Percentiles rank a stretch among this genome's conserved stretches.
phyloP scores from a whole-genome alignment of 2,797 vertebrate genomes.

The Austrolebias charrua region DNA sequence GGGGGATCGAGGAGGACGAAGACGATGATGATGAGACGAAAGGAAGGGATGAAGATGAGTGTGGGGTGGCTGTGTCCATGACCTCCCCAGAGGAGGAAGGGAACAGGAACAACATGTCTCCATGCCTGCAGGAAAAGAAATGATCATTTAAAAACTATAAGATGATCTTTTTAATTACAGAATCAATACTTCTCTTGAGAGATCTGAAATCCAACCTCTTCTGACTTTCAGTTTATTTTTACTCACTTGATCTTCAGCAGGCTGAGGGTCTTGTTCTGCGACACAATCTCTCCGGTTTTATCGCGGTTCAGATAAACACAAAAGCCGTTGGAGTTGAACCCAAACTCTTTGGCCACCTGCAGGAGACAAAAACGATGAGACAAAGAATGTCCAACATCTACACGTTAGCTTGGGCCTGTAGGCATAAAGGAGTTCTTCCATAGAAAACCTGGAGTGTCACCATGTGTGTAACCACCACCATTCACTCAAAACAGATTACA shows the following conservation, averaged over 20 bases:
- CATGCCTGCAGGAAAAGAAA: slow-evolving; percentile 80
- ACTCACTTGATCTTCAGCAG: slow-evolving; percentile 97
- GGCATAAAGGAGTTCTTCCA: background rate
- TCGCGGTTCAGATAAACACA: slow-evolving; percentile 95
- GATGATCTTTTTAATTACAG: too few species aligned
- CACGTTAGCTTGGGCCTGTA: background rate
- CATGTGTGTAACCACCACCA: background rate
- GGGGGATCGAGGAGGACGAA: slow-evolving; percentile 71
- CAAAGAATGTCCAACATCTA: background rate
- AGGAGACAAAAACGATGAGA: slow-evolving; percentile 15
- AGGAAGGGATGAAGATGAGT: slow-evolving; percentile 72
- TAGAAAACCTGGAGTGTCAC: too few species aligned
- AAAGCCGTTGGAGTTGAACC: slow-evolving; percentile 94
- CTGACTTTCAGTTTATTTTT: background rate
- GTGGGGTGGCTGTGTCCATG: slow-evolving; percentile 88
- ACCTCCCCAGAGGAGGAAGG: slow-evolving; percentile 89
- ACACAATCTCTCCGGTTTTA: slow-evolving; percentile 91
- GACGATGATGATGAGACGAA: slow-evolving; percentile 63
- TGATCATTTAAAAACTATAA: too few species aligned
- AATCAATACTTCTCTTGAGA: background rate
- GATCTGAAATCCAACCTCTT: background rate
- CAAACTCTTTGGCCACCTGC: slow-evolving; percentile 96
- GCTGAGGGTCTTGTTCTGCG: slow-evolving; percentile 91
- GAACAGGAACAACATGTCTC: slow-evolving; percentile 94
- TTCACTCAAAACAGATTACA: slow-evolving; percentile 34